These are phyloP conservation scores for Leptinotarsa texana DNA, from an alignment of 1,140 invertebrate genomes.

Conservation along the genomic window DNA sequence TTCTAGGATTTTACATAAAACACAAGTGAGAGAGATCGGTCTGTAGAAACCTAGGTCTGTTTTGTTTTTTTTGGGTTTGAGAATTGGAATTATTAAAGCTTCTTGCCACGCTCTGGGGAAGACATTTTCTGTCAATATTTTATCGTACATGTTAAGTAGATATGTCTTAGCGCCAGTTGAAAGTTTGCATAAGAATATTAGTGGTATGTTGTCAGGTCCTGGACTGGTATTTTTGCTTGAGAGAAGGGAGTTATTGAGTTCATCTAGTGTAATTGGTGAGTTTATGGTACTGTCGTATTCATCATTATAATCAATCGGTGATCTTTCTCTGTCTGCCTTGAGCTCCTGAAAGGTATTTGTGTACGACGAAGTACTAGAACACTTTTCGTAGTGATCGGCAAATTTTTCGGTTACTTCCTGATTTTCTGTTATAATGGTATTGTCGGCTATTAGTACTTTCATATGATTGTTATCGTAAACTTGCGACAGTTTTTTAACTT, in stretches of 20 bases:
- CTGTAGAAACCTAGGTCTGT: constrained; percentile 15
- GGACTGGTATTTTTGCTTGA: constrained; percentile 8
- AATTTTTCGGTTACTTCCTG: too few relatives aligned
- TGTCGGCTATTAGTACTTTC: too few relatives aligned
- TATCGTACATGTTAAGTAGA: not conserved
- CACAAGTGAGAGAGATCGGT: constrained; percentile 24
- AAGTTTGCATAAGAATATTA: not conserved
- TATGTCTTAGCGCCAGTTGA: not conserved
- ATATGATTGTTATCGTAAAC: not conserved
- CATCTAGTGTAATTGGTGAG: not conserved
- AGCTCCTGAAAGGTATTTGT: too few relatives aligned
- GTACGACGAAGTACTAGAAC: too few relatives aligned
- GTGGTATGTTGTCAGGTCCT: not conserved
- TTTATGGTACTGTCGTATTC: not conserved
- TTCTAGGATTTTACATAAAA: constrained; percentile 27
- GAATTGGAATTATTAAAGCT: constrained; percentile 25
- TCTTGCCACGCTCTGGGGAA: constrained; percentile 19
- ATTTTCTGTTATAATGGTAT: too few relatives aligned
- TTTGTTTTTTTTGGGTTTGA: constrained; percentile 19
- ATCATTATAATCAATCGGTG: not conserved
- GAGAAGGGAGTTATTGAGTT: not conserved
- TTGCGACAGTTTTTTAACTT: not conserved
- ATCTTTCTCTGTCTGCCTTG: too few relatives aligned
- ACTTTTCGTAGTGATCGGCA: too few relatives aligned
- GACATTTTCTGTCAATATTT: not conserved